Evolutionary conservation across 1,140 invertebrate species (phyloP).

Genomic region (Neodiprion pinetum): DNA sequence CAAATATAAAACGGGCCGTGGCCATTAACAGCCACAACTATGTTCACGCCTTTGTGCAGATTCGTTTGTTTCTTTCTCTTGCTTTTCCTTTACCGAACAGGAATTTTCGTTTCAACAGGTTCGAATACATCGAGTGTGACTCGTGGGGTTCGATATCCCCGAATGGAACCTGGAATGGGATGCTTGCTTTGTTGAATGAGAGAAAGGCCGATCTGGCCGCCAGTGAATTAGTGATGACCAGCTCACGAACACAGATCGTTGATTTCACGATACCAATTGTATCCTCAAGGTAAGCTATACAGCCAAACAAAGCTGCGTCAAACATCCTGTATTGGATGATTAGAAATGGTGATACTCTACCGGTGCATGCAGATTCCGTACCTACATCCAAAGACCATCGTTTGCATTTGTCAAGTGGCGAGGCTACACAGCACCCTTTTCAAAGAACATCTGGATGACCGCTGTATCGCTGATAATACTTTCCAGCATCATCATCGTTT

Average conservation of each 20-base stretch:
- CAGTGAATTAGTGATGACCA: slow-evolving; percentile 52
- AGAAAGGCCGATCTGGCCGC: slow-evolving; percentile 49
- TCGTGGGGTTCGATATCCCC: slow-evolving; percentile 42
- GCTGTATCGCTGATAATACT: slow-evolving; percentile 40
- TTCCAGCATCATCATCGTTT: slow-evolving; percentile 33
- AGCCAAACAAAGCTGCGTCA: neutral
- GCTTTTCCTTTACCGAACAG: too few relatives aligned
- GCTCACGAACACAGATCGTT: slow-evolving; percentile 44
- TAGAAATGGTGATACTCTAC: slow-evolving; percentile 8
- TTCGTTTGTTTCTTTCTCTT: too few relatives aligned
- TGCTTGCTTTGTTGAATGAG: slow-evolving; percentile 42
- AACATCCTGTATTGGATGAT: neutral
- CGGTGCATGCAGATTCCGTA: slow-evolving; percentile 39
- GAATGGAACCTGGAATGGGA: slow-evolving; percentile 51
- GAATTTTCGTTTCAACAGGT: slow-evolving; percentile 29
- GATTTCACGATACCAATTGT: slow-evolving; percentile 54
- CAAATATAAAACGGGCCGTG: too few relatives aligned
- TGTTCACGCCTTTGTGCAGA: too few relatives aligned
- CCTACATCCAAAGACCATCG: slow-evolving; percentile 52
- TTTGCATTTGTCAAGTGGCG: slow-evolving; percentile 49
- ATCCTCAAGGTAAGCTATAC: slow-evolving; percentile 45
- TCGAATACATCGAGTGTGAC: slow-evolving; percentile 37
- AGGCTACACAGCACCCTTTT: slow-evolving; percentile 52
- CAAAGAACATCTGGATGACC: slow-evolving; percentile 44
- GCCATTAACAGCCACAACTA: too few relatives aligned